Conservation (phyloP, 30 jellyfish, hydroid and myxozoan genomes). For the Mastigias papua region DNA sequence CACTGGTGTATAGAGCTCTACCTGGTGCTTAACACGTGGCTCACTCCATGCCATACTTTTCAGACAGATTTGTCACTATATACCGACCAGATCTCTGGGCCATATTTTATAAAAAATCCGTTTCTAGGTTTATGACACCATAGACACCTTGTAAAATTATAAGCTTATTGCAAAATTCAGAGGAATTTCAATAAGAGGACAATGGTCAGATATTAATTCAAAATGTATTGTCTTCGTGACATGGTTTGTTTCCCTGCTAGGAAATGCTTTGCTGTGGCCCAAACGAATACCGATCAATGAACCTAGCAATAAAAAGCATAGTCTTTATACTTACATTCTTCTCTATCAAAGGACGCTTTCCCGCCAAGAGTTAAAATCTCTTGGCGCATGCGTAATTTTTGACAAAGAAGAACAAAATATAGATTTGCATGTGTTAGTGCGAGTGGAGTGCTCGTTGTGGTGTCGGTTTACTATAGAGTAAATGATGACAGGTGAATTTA, state of each 20-base stretch:
- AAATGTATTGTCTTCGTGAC: neutral
- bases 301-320: too few relatives aligned
- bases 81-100: too few relatives aligned
- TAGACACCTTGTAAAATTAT: too few relatives aligned
- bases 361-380: constrained; percentile 38
- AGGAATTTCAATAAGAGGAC: too few relatives aligned
- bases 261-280: too few relatives aligned
- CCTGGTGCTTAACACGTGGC: constrained; percentile 7
- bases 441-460: neutral
- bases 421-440: constrained; percentile 7
- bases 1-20: neutral
- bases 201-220: neutral
- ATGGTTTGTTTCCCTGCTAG: neutral
- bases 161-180: too few relatives aligned
- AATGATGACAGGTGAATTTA: constrained; percentile 1
- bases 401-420: neutral
- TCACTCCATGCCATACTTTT: too few relatives aligned
- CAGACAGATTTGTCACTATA: too few relatives aligned
- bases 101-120: too few relatives aligned
- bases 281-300: too few relatives aligned
- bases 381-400: constrained; percentile 53
- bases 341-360: constrained; percentile 14
- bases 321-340: too few relatives aligned
- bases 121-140: too few relatives aligned
- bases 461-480: neutral